Percentiles rank a stretch among this genome's conserved stretches.
Evolutionary conservation across 1,140 invertebrate species (phyloP).

Genomic region (Panagrolaimus sp.): DNA sequence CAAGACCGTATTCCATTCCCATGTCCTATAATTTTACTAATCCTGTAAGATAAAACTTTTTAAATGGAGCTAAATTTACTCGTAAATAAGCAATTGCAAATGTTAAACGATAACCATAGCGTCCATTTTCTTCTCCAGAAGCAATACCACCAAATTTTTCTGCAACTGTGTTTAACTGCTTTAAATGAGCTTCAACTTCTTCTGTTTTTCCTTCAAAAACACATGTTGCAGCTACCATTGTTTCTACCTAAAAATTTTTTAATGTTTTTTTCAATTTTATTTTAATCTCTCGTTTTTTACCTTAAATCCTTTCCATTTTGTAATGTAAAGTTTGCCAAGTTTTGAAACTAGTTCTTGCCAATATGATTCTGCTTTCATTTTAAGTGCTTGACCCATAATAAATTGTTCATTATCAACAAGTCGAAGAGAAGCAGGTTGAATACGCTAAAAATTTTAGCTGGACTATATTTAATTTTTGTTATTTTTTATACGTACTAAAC

Average conservation of each 20-base stretch:
- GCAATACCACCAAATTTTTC: slow-evolving; percentile 68
- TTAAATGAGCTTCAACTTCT: slow-evolving; percentile 73
- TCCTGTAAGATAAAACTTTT: no score
- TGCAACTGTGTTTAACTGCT: slow-evolving; percentile 76
- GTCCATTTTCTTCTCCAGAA: slow-evolving; percentile 84
- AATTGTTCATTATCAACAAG: slow-evolving; percentile 97
- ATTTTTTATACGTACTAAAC: slow-evolving; percentile 62
- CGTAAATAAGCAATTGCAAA: slow-evolving; percentile 99
- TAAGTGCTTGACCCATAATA: slow-evolving; percentile 69
- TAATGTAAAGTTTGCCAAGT: slow-evolving; percentile 81
- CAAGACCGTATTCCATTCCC: slow-evolving; percentile 76
- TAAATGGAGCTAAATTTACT: slow-evolving; percentile 61
- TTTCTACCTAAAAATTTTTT: slow-evolving; percentile 62
- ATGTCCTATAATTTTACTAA: slow-evolving; percentile 75
- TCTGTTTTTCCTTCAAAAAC: slow-evolving; percentile 74
- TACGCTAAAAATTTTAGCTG: slow-evolving; percentile 64
- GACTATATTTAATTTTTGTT: slow-evolving; percentile 29
- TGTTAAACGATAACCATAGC: slow-evolving; percentile 82
- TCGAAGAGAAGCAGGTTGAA: slow-evolving; percentile 85
- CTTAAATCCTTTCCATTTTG: slow-evolving; percentile 80
- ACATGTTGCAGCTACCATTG: slow-evolving; percentile 78
- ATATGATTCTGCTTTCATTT: slow-evolving; percentile 68
- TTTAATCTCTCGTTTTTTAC: slow-evolving; percentile 23
- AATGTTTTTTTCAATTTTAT: neutral
- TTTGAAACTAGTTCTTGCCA: slow-evolving; percentile 70